These are phyloP conservation scores for Lepus americanus DNA, from an alignment of 2,113 vertebrate species.

Conservation along the genomic window DNA sequence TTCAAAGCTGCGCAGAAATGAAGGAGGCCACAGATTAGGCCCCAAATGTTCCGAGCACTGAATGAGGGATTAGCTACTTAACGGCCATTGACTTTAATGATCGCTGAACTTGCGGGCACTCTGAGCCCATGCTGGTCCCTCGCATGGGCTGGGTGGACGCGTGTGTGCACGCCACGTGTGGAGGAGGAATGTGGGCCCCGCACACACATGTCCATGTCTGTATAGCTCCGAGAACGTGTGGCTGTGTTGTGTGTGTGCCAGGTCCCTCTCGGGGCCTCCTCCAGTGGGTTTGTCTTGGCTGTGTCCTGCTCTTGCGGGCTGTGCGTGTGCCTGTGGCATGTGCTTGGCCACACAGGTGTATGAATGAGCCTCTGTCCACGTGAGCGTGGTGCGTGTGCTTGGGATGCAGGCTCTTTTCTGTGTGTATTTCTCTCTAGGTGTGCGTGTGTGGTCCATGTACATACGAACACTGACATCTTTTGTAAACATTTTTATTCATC, in stretches of 20 bases:
- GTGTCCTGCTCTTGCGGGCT: neutral
- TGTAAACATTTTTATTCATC: no score
- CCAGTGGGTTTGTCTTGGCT: neutral
- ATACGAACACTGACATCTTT: neutral
- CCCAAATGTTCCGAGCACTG: slow-evolving; percentile 27
- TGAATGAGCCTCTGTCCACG: neutral
- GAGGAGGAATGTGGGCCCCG: neutral
- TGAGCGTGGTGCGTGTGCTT: neutral
- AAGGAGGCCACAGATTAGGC: slow-evolving; percentile 45
- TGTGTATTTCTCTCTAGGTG: neutral
- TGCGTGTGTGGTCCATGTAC: neutral
- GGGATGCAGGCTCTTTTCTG: fast-evolving
- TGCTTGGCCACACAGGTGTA: neutral
- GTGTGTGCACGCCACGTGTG: neutral
- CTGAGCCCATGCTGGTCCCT: neutral
- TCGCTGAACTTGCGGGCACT: neutral
- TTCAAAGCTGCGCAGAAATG: slow-evolving; percentile 46
- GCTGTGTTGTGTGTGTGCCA: neutral
- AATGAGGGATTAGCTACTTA: slow-evolving; percentile 76
- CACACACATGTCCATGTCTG: neutral
- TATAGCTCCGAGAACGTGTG: fast-evolving
- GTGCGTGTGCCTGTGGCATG: fast-evolving
- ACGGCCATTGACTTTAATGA: slow-evolving; percentile 57
- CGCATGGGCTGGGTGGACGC: fast-evolving
- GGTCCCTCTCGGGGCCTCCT: neutral